Evolutionary conservation across 1,140 invertebrate species (phyloP), one percentile per base, ranked within the genome.

Genomic region (Heterodera carotae): DNA sequence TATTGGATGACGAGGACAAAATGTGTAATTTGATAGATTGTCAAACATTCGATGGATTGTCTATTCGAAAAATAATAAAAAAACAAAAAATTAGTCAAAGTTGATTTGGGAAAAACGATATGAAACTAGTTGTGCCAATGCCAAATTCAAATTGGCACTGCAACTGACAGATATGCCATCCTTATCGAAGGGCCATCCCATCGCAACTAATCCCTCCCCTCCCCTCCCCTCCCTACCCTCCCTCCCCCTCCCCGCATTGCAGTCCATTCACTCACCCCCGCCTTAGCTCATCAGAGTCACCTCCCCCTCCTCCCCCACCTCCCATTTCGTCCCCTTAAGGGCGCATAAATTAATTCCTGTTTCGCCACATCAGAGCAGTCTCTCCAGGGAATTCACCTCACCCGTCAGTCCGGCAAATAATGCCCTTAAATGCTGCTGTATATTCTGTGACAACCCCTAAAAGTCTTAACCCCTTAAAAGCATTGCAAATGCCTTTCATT

Each of bases 301-400:
- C 39, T 31, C 60, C 60, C 7, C 7, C 60, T 18, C 0, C 18
- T 62, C 29, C 29, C 7, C 60, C 62, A 22, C 27, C 12, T 29
- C 62, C 10, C 33, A 10, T 22, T 22, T 18, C 62, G 33, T 31
- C 62, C 33, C 29, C 29, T n/a, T 7, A 12, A 66, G 33, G 62
- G 29, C 25, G 62, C 62, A 66, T 66, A 66, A 66, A 66, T 66
- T 66, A 66, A 66, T 66, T 66, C 29, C 62, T 7, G 48, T 56
- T 56, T 56, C 48, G 5, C 22, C 12, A 5, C 48, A 56, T 22
- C 48, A 56, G 18, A 56, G 48, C 48, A 43, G 18, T 18, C 15
- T 56, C 48, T 56, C 48, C 48, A 22, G 48, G 48, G 48, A 56
- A 56, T 56, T 56, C 48, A 56, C 48, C 48, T 56, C 48, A 31